Evolutionary conservation across 2,113 vertebrate genomes (phyloP), one percentile per base, ranked within the genome.

Genomic region (Merops nubicus): DNA sequence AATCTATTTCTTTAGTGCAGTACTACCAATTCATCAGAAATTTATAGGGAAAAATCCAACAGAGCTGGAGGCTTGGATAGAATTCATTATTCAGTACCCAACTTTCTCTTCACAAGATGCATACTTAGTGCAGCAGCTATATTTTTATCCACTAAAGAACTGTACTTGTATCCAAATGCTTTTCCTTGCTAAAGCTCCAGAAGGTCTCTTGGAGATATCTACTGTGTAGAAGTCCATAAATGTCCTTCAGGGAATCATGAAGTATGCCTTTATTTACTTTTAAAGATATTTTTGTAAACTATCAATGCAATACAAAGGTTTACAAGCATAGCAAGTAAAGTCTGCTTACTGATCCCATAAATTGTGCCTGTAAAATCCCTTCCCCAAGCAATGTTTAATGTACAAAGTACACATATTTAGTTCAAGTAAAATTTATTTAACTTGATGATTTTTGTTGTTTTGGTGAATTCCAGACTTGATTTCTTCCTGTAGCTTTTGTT

Each of bases 31-130:
- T 94, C 79, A 86, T 94, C 93, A 91, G 93, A 89, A 94, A 86
- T 93, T 85, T 95, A 85, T 68, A 93, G n/a, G 53, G 82, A 76
- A 83, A 94, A 94, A 54, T 86, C 63, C 29, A 57, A 62, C 34
- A 96, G 88, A 89, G 50, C 50, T 95, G 89, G 63, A 74, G 69
- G 33, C 88, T 91, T 68, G 54, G 76, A 70, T 20, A 60, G 73
- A 94, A 97, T 96, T 93, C 67, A 85, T 96, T 97, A 96, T 93
- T 95, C 67, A 89, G 59, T 72, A 91, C 47, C 34, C 33, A 94
- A 36, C 63, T 87, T 94, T 80, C 34, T 84, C 50, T 88, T 83
- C 92, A 95, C 43, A 47, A 91, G 88, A 87, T 42, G 89, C 89
- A 85, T 85, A 42, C 60, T 86, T 91, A 95, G 85, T 60, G n/a